Percentiles rank a stretch among this genome's conserved stretches.
phyloP scores from a whole-genome alignment of 2,888 invertebrate genomes.

The Linyphia triangularis region DNA sequence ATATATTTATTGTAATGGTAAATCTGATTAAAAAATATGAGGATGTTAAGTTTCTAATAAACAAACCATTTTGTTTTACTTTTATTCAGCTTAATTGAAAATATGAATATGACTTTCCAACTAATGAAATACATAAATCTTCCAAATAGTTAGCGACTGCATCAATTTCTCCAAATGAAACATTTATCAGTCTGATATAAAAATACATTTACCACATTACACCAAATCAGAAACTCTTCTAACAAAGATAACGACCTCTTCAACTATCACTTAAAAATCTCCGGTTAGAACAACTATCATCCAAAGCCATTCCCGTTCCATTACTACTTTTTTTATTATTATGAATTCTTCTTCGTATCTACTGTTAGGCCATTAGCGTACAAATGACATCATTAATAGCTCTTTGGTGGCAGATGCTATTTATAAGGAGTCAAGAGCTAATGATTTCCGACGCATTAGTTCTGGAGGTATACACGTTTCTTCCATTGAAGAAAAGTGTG shows the following conservation, averaged over 20 bases:
- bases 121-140: too few species aligned
- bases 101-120: too few species aligned
- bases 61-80: too few species aligned
- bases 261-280: conserved; percentile 7
- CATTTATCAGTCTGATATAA: too few species aligned
- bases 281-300: conserved; percentile 15
- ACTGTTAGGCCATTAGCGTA: conserved; percentile 54
- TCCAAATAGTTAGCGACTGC: too few species aligned
- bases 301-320: not conserved
- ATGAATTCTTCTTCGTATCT: not conserved
- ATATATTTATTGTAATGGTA: too few species aligned
- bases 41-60: too few species aligned
- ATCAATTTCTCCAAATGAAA: too few species aligned
- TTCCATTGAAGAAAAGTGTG: conserved; percentile 20
- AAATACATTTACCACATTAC: too few species aligned
- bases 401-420: conserved; percentile 43
- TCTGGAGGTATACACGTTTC: conserved; percentile 36
- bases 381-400: conserved; percentile 67
- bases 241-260: not conserved
- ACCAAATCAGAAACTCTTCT: not conserved
- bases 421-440: conserved; percentile 41
- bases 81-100: too few species aligned
- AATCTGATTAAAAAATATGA: too few species aligned
- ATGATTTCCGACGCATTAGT: conserved; percentile 67
- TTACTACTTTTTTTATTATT: conserved; percentile 16